These are phyloP conservation scores for Sandelia bainsii DNA, from an alignment of 2,797 vertebrate species.

Conservation along the genomic window DNA sequence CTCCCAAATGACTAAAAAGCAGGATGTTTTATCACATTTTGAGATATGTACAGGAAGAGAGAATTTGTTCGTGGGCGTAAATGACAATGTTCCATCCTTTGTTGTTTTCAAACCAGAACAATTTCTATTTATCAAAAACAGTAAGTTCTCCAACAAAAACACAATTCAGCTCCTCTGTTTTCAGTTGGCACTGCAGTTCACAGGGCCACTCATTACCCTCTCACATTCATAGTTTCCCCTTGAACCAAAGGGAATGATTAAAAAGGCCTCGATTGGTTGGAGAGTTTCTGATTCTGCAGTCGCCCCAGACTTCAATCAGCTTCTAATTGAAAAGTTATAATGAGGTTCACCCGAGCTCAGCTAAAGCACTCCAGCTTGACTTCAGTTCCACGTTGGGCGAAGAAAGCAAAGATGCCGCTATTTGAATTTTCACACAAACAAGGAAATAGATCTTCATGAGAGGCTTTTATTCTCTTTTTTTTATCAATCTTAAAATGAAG, in stretches of 20 bases:
- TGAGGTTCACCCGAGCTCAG: conserved; percentile 65
- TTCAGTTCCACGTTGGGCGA: conserved; percentile 45
- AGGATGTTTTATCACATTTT: conserved; percentile 10
- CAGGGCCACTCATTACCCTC: conserved; percentile 48
- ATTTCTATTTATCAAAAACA: conserved; percentile 41
- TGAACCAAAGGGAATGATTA: conserved; percentile 73
- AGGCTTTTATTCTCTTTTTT: conserved; percentile 41
- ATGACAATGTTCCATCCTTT: conserved; percentile 16
- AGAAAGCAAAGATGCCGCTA: conserved; percentile 33
- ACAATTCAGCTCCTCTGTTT: conserved; percentile 3
- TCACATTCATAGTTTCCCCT: conserved; percentile 52
- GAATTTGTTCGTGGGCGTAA: not conserved
- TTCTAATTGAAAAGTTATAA: conserved; percentile 79
- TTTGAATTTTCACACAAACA: conserved; percentile 54
- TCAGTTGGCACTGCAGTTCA: conserved; percentile 26
- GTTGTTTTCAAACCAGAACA: conserved; percentile 22
- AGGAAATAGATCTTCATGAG: conserved; percentile 36
- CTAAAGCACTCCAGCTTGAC: conserved; percentile 52
- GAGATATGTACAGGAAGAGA: conserved; percentile 5
- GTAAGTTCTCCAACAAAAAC: conserved; percentile 24
- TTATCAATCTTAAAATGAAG: conserved; percentile 62
- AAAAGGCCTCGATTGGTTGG: conserved; percentile 62
- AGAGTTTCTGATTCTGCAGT: conserved; percentile 62
- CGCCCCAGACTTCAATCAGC: conserved; percentile 70
- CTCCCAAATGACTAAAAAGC: conserved; percentile 23